Base-by-base conservation (phyloP, 2,797 vertebrate species). In the Cuniculus paca region DNA sequence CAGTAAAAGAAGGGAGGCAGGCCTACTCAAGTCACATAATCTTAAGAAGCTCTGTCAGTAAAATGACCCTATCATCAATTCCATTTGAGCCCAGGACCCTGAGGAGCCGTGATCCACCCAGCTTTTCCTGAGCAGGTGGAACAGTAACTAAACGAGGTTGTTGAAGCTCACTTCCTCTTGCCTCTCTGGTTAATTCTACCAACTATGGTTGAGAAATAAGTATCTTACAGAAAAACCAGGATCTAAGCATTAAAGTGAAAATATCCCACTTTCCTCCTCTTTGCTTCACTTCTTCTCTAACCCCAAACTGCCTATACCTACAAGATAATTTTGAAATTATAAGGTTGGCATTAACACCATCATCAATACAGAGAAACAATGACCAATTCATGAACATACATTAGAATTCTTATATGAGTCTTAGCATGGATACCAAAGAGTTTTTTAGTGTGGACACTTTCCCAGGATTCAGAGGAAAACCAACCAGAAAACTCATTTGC, bases 161-260 rank as follows among this genome's bases (percentile, higher is more conserved):
- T 77, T 96, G 39, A 11, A 93, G 60, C 31, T 90, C 52, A 82
- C 52, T 83, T 95, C 79, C 72, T 94, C n/a, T 94, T 82, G 70
- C 36, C 39, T 95, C 52, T 95, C 89, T 96, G 58, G 70, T 61
- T 91, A 94, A 87, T 97, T 91, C 56, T 11, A 90, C 58, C 60
- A 96, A 84, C 24, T 63, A 28, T 92, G 24, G 48, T 45, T 17
- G 20, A 80, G 24, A 94, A 93, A 72, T 68, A 78, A 83, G 12
- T 54, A 34, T 90, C 34, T 92, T 48, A 50, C 78, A 92, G 65
- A 54, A 95, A 92, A 88, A n/a, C 1, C 42, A 78, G 72, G 60
- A 84, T 68, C 24, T 81, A 90, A 93, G 50, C 56, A 85, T 86
- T 92, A 74, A 86, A 88, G 60, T 90, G 26, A 94, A 96, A 93